Evolutionary conservation across 2,113 vertebrate genomes (phyloP), one percentile per base, ranked within the genome.

Genomic region (Solea solea): DNA sequence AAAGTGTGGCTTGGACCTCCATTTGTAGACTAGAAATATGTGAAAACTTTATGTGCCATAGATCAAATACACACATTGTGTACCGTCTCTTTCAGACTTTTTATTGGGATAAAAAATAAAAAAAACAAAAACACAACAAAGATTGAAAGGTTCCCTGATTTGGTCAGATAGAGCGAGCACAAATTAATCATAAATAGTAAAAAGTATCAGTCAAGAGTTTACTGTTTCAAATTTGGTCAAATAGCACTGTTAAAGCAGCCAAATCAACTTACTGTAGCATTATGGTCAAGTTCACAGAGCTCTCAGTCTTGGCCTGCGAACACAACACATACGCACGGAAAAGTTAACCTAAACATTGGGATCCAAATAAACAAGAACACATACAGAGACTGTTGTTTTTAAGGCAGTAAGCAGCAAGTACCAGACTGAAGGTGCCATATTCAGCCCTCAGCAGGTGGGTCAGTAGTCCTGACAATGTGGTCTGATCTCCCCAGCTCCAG

Each of bases 401-500:
- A 21, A 0, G 28, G 27, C 1, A 10, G 11, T 42, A 13, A 46
- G 46, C 41, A 27, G 14, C 45, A 55, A 39, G 1, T 95, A 99
- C 98, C 93, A 99, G 93, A 83, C 84, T 96, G 92, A 99, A 99
- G 8, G 97, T 99, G 88, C 98, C 98, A n/a, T 99, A 99, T 86
- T 99, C 98, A 83, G 95, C 90, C 88, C 97, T 94, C 83, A 99
- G 95, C 78, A 99, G 93, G 91, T 99, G 98, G 28, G 94, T 98
- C 81, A 97, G 84, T 83, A 99, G 94, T 49, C 98, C 98, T 16
- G 84, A 90, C 66, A 96, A 34, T n/a, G 94, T 94, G 4, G 96
- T 97, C 94, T 99, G 97, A 93, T 99, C 98, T 76, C 98, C 98
- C 98, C 97, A 99, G 82, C 95, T 99, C 98, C 98, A 99, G 55